Evolutionary conservation across 2,888 invertebrate genomes (phyloP), one percentile per base, ranked within the genome.

Genomic region (Malthinus seriepunctatus): DNA sequence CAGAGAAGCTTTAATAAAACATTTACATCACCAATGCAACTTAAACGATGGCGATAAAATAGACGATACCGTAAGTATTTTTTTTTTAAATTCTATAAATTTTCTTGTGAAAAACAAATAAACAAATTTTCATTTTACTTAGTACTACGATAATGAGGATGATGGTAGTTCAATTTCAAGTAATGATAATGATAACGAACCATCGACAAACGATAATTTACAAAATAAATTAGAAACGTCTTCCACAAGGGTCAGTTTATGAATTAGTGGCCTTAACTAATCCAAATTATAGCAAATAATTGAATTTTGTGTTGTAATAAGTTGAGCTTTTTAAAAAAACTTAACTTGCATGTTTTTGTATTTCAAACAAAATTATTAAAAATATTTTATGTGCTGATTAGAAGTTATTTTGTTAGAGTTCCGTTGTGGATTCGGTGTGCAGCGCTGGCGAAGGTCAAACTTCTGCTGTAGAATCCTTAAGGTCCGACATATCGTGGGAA

Each of bases 401-500:
- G 23, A 23, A 23, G 23, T 32, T 53, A 38, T 35, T 45, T 32
- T 39, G 63, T n/a, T 70, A 85, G 85, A 81, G 82, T 65, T 85
- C 85, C 38, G 75, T 83, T 62, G 82, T 82, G 49, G 85, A 84
- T 73, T 85, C 85, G 14, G 80, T 84, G 51, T 83, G 82, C 68
- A 85, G 85, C 62, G 77, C 79, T 4, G 82, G 80, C 33, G 83
- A 83, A 63, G 83, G 83, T 39, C 79, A 73, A 55, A 79, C 80
- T 47, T 79, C 80, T 46, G 81, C 77, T 15, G 81, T 80, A 44
- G 84, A 84, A 67, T 85, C 84, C 2, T 76, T 84, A 65, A 84
- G 85, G 10, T 89, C 90, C 23, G 90, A 90, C 67, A 85, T 88
- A 78, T 90, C 91, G 46, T 92, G 92, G 91, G 92, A 92, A 76